These are phyloP conservation scores for Nesidiocoris tenuis DNA, from an alignment of 2,888 invertebrate species.

Conservation along the genomic window DNA sequence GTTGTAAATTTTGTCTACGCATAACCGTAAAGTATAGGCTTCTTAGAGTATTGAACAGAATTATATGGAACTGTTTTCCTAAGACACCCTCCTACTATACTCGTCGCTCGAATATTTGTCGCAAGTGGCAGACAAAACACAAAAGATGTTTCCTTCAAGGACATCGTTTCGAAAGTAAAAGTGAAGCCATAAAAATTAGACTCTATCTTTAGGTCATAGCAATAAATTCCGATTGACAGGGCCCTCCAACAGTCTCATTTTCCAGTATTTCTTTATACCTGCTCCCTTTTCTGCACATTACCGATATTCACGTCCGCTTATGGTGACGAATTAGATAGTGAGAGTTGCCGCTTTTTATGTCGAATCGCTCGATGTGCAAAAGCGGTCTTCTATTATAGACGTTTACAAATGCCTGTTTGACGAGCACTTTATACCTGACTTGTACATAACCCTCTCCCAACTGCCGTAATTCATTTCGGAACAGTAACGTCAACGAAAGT, in stretches of 20 bases:
- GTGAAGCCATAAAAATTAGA: not conserved
- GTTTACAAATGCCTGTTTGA: no score
- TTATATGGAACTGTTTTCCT: not conserved
- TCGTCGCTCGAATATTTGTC: not conserved
- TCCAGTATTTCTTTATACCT: not conserved
- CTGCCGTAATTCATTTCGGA: not conserved
- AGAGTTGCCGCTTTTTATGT: conserved; percentile 35
- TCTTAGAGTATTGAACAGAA: no score
- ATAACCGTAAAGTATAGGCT: no score
- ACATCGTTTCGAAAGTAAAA: not conserved
- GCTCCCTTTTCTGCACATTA: conserved; percentile 11
- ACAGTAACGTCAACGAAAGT: not conserved
- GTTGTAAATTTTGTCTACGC: no score
- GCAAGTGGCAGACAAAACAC: not conserved
- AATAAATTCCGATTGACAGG: not conserved
- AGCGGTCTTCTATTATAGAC: conserved; percentile 14
- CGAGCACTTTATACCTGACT: no score
- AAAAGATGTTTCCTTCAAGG: not conserved
- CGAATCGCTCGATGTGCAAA: conserved; percentile 1
- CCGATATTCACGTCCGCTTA: conserved; percentile 3
- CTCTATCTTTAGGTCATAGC: not conserved
- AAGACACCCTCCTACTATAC: not conserved
- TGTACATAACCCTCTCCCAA: not conserved
- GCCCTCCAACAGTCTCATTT: not conserved
- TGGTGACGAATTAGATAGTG: conserved; percentile 28